A percentile compares a stretch with the other conserved stretches of the same genome.
Conservation (phyloP, 2,888 invertebrate species). For the Nysson spinosus region DNA sequence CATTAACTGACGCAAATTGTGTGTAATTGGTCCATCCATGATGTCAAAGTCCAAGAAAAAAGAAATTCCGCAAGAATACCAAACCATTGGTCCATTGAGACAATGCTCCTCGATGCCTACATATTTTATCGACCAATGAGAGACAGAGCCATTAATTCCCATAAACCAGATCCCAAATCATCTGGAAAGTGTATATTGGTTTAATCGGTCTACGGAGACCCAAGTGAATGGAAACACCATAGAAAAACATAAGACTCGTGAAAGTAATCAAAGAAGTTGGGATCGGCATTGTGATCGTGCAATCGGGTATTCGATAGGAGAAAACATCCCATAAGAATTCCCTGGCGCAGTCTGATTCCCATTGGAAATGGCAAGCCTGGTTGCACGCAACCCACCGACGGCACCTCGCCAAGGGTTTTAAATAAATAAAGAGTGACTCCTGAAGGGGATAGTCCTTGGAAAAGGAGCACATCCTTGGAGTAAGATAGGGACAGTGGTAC, state of each 20-base stretch:
- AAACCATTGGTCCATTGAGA: too few species aligned
- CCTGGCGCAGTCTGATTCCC: conserved; percentile 24
- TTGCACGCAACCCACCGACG: conserved; percentile 43
- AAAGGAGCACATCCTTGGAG: too few species aligned
- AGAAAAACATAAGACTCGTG: conserved; percentile 16
- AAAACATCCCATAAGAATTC: conserved; percentile 9
- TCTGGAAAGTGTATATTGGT: neutral
- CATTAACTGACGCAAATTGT: too few species aligned
- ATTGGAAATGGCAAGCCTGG: conserved; percentile 34
- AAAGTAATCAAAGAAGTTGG: conserved; percentile 9
- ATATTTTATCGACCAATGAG: too few species aligned
- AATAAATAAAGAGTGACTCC: conserved; percentile 66
- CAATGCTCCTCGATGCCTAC: too few species aligned
- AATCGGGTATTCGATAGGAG: conserved; percentile 32
- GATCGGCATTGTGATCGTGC: conserved; percentile 24
- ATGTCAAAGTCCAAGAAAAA: too few species aligned
- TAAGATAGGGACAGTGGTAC: conserved; percentile 1
- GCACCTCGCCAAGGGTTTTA: conserved; percentile 56
- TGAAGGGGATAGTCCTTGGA: conserved; percentile 20
- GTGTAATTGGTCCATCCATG: too few species aligned
- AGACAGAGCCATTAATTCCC: too few species aligned
- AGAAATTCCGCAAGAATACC: too few species aligned
- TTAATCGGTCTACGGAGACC: conserved; percentile 65
- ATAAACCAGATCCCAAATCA: neutral
- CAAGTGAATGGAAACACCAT: conserved; percentile 14